A percentile compares a stretch with the other conserved stretches of the same genome.
phyloP scores from a whole-genome alignment of 2,888 invertebrate genomes.

The Drosophila phalerata region DNA sequence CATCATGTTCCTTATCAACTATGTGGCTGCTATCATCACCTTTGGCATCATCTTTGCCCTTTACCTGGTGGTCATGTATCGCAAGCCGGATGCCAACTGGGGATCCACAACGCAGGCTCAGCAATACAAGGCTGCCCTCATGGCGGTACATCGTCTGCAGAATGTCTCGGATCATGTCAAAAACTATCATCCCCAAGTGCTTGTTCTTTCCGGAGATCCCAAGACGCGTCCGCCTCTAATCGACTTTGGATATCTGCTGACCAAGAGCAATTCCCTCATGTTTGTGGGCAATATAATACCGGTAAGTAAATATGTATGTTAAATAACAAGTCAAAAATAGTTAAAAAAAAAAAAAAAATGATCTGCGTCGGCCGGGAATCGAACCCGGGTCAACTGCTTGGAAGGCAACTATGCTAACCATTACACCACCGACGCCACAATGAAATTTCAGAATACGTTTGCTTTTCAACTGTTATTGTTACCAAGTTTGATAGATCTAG shows the following conservation, averaged over 20 bases:
- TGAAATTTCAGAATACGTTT: too few species aligned
- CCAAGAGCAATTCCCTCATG: constrained; percentile 95
- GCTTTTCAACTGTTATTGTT: too few species aligned
- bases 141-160: constrained; percentile 92
- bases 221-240: constrained; percentile 94
- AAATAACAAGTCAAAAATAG: too few species aligned
- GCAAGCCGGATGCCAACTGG: constrained; percentile 99
- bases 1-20: constrained; percentile 98
- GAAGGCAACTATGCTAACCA: constrained; percentile 86
- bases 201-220: constrained; percentile 94
- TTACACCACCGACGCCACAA: constrained; percentile 85
- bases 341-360: constrained; percentile 40
- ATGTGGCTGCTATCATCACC: constrained; percentile 96
- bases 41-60: constrained; percentile 94
- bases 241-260: constrained; percentile 96
- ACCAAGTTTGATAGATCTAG: too few species aligned
- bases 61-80: constrained; percentile 96
- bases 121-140: constrained; percentile 96
- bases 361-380: constrained; percentile 86
- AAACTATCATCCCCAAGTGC: constrained; percentile 96
- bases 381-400: constrained; percentile 87
- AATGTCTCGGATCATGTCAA: constrained; percentile 98
- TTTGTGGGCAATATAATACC: constrained; percentile 94
- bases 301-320: constrained; percentile 86
- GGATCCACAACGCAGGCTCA: constrained; percentile 98